Base-by-base conservation (phyloP, 2,797 vertebrate genomes). In the Rallus crepitans region DNA sequence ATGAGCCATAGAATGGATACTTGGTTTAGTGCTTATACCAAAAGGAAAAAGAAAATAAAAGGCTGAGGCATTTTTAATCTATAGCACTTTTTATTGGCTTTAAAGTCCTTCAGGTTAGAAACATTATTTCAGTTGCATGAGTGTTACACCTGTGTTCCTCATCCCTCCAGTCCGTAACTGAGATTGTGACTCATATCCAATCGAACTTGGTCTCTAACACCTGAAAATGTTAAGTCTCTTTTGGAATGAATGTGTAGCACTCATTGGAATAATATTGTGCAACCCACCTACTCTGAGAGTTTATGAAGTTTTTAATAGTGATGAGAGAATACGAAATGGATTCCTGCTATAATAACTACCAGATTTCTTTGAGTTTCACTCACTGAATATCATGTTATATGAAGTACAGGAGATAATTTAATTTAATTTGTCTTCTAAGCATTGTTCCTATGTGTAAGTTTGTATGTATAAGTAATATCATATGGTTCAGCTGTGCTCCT, bases 361-460 rank as follows among this genome's bases (percentile, higher is more conserved):
- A 68, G 3, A 13, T 60, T 78, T 4, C 14, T 83, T 90, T 37
- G 6, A 7, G 61, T 87, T 85, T 69, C 5, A 1, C 9, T 83
- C 60, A n/a, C 5, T 82, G 64, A 91, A 87, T 14, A 69, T n/a
- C 5, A 4, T 30, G 10, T 66, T 80, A 11, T 87, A 82, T 31
- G 4, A 15, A 77, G 31, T 73, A 60, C 10, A 83, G 65, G 9
- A 79, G 81, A 57, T 90, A 90, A 81, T 83, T 83, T 85, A 79
- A 93, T 89, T 86, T 39, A 81, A 71, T 92, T 89, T 79, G 18
- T 42, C 39, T 93, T 85, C n/a, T 65, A 63, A 88, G 30, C 30
- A 28, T 90, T 82, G 20, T 95, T 90, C 28, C 16, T 48, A 16
- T 21, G 2, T 77, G 70, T 82, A 60, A 76, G 47, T 89, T 92